These are phyloP conservation scores for Alosa alosa DNA, from an alignment of 2,113 vertebrate species.

Conservation along the genomic window DNA sequence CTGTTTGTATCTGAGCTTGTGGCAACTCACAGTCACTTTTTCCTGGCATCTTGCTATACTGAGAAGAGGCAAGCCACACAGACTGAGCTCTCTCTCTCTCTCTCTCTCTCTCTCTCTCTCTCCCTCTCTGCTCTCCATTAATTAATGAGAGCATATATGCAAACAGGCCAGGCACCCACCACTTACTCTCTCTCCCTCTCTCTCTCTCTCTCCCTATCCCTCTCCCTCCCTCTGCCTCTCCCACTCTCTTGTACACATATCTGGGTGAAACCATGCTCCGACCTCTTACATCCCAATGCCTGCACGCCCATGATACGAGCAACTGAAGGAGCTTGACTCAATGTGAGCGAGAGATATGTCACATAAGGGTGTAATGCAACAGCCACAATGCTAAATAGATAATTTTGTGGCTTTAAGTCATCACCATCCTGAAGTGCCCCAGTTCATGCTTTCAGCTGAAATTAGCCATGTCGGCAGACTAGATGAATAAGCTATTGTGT, in stretches of 20 bases:
- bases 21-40: constrained; percentile 19
- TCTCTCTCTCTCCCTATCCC: not conserved
- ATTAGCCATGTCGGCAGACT: not conserved
- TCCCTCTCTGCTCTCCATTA: not conserved
- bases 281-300: not conserved
- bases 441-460: not conserved
- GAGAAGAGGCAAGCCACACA: constrained; percentile 15
- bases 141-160: constrained; percentile 24
- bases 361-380: not conserved
- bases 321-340: not conserved
- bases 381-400: not conserved
- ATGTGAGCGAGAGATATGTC: not conserved
- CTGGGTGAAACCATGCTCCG: not conserved
- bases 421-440: not conserved
- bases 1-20: constrained; percentile 12
- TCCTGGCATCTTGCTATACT: constrained; percentile 22
- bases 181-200: constrained; percentile 4
- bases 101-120: not conserved
- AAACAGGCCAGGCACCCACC: not conserved
- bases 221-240: not conserved
- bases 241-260: not conserved
- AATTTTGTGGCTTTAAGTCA: not conserved
- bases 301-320: not conserved
- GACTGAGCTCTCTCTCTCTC: constrained; percentile 1
- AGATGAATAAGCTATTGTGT: not conserved